Base-by-base conservation (phyloP, 2,797 vertebrate species). In the Gymnothorax reevesii region DNA sequence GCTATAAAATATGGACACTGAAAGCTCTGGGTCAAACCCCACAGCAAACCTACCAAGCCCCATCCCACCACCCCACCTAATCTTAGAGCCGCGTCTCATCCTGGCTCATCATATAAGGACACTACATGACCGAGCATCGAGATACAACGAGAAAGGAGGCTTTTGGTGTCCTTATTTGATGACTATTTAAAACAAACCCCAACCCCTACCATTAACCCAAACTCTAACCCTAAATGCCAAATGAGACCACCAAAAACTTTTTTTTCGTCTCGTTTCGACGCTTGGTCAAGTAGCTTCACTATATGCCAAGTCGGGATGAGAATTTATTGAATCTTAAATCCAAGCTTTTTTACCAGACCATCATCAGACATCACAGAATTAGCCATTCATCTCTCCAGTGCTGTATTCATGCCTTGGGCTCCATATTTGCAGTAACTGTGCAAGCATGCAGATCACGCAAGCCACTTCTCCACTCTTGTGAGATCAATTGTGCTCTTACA, bases 291-390 rank as follows among this genome's bases (percentile, higher is more conserved):
- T 42, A 42, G 33, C 33, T 42, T 42, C 33, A 42, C 33, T 42
- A 42, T 42, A 42, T 42, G 33, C 1, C 1, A 42, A 42, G 33
- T 42, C 33, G 33, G 33, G 33, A 42, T 42, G 33, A 42, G 33
- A 42, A 42, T 42, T 1, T 42, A 2, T 42, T 42, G 33, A 42
- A 42, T 42, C 33, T 42, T 42, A 4, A 79, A 22, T 1, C 75
- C 42, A 49, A 6, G 20, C 42, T 79, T 49, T 8, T 49, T 33
- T 42, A 22, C 13, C 13, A 42, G 42, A 75, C 10, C 69, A 75
- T 75, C 33, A 75, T 75, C 33, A 75, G 13, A 75, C 4, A 15
- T 75, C 75, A 75, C 71, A 79, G 75, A 49, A 79, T 20, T 79
- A 22, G 54, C 75, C 27, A 42, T 25, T 42, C 71, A 73, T 73